These are phyloP conservation scores for Puma concolor DNA, from an alignment of 2,113 vertebrate species.

Conservation along the genomic window DNA sequence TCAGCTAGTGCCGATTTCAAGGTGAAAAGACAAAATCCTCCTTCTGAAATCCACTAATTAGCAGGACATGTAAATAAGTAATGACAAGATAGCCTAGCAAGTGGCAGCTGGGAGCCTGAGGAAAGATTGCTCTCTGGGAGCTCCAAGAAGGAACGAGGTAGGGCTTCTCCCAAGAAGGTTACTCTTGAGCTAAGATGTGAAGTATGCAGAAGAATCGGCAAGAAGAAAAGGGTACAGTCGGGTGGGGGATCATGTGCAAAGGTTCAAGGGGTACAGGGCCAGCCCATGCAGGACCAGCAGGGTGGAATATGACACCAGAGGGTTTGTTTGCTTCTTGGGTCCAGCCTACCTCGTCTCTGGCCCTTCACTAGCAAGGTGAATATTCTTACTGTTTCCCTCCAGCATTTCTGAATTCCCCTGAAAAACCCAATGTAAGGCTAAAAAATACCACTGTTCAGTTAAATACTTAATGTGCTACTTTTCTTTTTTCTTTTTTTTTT, in stretches of 20 bases:
- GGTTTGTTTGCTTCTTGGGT: not conserved
- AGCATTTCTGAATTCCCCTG: not conserved
- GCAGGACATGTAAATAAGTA: not conserved
- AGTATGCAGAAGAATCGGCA: not conserved
- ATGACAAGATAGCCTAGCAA: not conserved
- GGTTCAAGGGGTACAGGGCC: not conserved
- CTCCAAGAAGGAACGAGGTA: not conserved
- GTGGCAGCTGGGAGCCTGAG: not conserved
- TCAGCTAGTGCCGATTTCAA: not conserved
- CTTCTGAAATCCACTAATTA: not conserved
- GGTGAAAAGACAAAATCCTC: not conserved
- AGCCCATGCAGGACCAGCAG: not conserved
- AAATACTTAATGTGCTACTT: not conserved
- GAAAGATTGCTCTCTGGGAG: not conserved
- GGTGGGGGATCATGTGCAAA: not conserved
- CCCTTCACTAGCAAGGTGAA: not conserved
- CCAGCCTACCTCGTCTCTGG: not conserved
- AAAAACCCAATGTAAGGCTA: not conserved
- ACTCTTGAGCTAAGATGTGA: not conserved
- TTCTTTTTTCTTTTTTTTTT: not conserved
- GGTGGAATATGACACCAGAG: fast-evolving
- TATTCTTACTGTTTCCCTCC: not conserved
- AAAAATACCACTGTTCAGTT: not conserved
- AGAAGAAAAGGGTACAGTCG: not conserved
- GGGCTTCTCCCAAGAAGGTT: not conserved